Evolutionary conservation across 1,140 invertebrate species (phyloP).

Genomic region (Adelges cooleyi): DNA sequence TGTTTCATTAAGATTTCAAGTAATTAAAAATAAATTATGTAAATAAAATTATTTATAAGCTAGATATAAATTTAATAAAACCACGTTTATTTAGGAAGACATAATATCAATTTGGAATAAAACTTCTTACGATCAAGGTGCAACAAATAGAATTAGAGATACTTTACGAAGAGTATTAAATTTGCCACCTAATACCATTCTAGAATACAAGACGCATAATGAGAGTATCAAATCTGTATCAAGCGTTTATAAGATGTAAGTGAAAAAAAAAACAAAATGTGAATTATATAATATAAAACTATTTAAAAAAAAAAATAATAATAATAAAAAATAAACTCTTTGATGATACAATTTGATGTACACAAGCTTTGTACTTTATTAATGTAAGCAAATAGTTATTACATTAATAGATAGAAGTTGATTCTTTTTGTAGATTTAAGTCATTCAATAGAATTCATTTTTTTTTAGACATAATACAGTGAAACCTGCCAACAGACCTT

Average conservation of each 20-base stretch:
- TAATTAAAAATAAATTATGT: conserved; percentile 37
- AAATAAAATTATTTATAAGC: not conserved
- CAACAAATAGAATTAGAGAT: conserved; percentile 84
- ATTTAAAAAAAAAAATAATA: conserved; percentile 4
- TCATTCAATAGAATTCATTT: too few species aligned
- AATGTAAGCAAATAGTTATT: too few species aligned
- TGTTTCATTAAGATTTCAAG: conserved; percentile 84
- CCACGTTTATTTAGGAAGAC: conserved; percentile 68
- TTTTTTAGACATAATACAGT: too few species aligned
- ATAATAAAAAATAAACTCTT: not conserved
- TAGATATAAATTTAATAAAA: not conserved
- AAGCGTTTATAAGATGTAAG: conserved; percentile 24
- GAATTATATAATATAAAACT: not conserved
- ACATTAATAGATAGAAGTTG: too few species aligned
- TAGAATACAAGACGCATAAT: conserved; percentile 95
- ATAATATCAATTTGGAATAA: conserved; percentile 97
- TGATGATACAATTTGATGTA: conserved; percentile 4
- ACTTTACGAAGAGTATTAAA: conserved; percentile 87
- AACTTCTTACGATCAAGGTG: conserved; percentile 74
- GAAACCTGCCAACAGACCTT: too few species aligned
- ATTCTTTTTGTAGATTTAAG: too few species aligned
- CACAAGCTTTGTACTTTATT: not conserved
- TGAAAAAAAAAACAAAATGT: not conserved
- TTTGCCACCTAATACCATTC: conserved; percentile 76
- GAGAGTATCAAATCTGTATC: conserved; percentile 33